These are phyloP conservation scores for Dryas iulia DNA, from an alignment of 1,140 invertebrate species.

Conservation along the genomic window DNA sequence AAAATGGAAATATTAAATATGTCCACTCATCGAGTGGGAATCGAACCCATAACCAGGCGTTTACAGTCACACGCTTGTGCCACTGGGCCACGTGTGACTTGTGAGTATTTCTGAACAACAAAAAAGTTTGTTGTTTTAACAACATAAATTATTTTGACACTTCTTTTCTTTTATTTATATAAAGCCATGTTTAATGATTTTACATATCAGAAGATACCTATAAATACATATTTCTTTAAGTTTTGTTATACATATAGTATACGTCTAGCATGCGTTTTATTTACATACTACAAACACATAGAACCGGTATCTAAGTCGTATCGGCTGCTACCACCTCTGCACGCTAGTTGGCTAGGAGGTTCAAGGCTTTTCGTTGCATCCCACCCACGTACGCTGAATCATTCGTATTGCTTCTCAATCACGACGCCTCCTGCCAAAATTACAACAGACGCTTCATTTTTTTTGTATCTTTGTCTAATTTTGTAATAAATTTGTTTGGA, in stretches of 20 bases:
- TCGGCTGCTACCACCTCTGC: constrained; percentile 20
- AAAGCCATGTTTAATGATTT: not conserved
- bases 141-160: not conserved
- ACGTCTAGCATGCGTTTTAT: not conserved
- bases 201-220: not conserved
- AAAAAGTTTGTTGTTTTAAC: too few relatives aligned
- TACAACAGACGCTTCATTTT: constrained; percentile 34
- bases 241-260: not conserved
- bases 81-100: too few relatives aligned
- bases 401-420: constrained; percentile 50
- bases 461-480: not conserved
- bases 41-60: too few relatives aligned
- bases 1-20: too few relatives aligned
- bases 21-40: too few relatives aligned
- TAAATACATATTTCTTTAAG: not conserved
- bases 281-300: constrained; percentile 4
- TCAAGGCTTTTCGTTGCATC: constrained; percentile 62
- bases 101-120: too few relatives aligned
- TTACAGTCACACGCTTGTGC: too few relatives aligned
- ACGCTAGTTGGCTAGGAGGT: constrained; percentile 32
- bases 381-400: constrained; percentile 56
- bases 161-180: not conserved
- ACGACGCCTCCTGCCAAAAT: constrained; percentile 47
- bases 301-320: constrained; percentile 10
- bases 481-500: not conserved